Conservation (phyloP, 2,113 vertebrate genomes). For the Steatornis caripensis region DNA sequence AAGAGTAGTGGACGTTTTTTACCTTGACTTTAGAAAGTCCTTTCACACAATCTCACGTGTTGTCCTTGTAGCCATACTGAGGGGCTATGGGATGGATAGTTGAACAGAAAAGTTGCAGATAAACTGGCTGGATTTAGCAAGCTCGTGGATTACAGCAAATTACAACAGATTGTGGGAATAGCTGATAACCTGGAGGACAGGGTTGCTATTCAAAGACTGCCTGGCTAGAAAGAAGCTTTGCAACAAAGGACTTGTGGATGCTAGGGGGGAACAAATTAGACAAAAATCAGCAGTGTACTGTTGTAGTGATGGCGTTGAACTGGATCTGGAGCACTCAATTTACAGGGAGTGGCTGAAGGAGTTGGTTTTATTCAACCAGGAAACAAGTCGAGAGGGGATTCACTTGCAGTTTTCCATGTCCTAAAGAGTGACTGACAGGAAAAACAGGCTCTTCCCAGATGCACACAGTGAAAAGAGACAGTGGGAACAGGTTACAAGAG, state of each 20-base stretch:
- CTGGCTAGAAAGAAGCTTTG: background rate
- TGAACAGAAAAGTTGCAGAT: background rate
- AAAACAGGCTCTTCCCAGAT: background rate
- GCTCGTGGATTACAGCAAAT: background rate
- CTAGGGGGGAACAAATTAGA: background rate
- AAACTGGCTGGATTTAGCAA: background rate
- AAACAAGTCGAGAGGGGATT: background rate
- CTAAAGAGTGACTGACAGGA: background rate
- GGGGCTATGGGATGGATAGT: fast-evolving
- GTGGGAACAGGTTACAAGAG: background rate
- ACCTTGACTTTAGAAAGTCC: background rate
- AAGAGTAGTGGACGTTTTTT: background rate
- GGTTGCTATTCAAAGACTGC: background rate
- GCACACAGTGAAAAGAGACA: background rate
- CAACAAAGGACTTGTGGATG: background rate
- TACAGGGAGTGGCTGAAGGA: background rate
- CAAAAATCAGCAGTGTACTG: background rate
- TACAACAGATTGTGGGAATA: background rate
- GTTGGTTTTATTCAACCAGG: background rate
- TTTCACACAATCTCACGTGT: background rate
- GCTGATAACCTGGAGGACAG: background rate
- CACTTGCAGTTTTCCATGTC: background rate
- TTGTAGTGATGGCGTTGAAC: background rate
- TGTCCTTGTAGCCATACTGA: background rate
- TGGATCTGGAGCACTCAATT: background rate